Evolutionary conservation across 2,797 vertebrate genomes (phyloP).

Genomic region (Ctenochaetus hawaiiensis): DNA sequence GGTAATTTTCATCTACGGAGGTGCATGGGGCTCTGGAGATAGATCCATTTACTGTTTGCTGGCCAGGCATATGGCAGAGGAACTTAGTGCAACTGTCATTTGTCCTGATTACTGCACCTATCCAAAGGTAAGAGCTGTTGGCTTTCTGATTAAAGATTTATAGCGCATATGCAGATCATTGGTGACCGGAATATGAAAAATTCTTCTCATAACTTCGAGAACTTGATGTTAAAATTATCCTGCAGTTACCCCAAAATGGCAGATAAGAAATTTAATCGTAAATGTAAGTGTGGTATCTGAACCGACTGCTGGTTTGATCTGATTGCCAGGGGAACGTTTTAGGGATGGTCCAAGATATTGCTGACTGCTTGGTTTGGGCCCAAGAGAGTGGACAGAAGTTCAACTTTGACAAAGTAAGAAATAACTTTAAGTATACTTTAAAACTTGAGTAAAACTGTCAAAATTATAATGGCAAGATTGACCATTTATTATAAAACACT

Average conservation of each 20-base stretch:
- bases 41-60: constrained; percentile 85
- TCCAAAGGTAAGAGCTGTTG: constrained; percentile 78
- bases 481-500: neutral
- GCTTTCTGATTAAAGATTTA: neutral
- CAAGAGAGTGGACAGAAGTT: constrained; percentile 75
- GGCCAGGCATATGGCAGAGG: constrained; percentile 81
- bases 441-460: neutral
- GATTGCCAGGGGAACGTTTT: constrained; percentile 81
- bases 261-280: constrained; percentile 7
- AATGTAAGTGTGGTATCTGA: constrained; percentile 22
- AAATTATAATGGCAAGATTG: neutral
- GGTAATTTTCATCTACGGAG: constrained; percentile 85
- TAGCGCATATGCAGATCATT: neutral
- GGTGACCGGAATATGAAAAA: neutral
- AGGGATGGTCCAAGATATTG: constrained; percentile 84
- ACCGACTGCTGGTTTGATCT: constrained; percentile 38
- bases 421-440: neutral
- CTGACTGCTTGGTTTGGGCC: constrained; percentile 84
- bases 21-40: constrained; percentile 85
- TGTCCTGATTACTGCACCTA: constrained; percentile 87
- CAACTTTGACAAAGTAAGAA: constrained; percentile 82
- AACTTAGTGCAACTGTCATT: constrained; percentile 80
- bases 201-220: neutral
- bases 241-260: neutral
- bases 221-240: neutral